A percentile compares a stretch with the other conserved stretches of the same genome.
Conservation (phyloP, 2,888 invertebrate genomes). For the Campoplex nolae region DNA sequence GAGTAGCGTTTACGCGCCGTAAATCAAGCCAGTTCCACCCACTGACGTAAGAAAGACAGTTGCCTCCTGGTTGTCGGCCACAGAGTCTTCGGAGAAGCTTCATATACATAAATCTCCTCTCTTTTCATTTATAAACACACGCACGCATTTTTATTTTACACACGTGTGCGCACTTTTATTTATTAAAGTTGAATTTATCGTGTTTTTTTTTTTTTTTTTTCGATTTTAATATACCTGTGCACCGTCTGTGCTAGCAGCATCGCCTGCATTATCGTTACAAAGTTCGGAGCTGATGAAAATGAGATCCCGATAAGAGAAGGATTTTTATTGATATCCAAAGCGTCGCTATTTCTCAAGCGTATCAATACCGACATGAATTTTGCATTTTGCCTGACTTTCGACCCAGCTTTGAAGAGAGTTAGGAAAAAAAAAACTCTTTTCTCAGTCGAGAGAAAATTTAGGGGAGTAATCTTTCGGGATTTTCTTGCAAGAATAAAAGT, state of each 20-base stretch:
- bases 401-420: too few relatives aligned
- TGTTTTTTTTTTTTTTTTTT: background rate
- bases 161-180: background rate
- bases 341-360: background rate
- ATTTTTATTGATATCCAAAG: background rate
- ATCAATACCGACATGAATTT: too few relatives aligned
- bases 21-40: conserved; percentile 76
- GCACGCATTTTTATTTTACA: background rate
- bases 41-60: conserved; percentile 79
- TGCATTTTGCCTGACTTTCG: too few relatives aligned
- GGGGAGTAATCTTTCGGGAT: background rate
- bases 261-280: background rate
- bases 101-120: conserved; percentile 7
- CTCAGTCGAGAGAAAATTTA: background rate
- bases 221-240: background rate
- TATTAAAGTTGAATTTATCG: background rate
- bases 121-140: background rate
- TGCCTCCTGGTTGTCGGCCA: conserved; percentile 69
- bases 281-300: background rate
- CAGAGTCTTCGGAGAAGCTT: conserved; percentile 18
- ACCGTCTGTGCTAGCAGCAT: background rate
- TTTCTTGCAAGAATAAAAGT: background rate
- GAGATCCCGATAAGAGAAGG: background rate
- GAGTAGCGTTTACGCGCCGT: conserved; percentile 71
- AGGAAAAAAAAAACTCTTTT: too few relatives aligned